A percentile compares a stretch with the other conserved stretches of the same genome.
Conservation (phyloP, 2,888 invertebrate species). For the Acrobasis suavella region DNA sequence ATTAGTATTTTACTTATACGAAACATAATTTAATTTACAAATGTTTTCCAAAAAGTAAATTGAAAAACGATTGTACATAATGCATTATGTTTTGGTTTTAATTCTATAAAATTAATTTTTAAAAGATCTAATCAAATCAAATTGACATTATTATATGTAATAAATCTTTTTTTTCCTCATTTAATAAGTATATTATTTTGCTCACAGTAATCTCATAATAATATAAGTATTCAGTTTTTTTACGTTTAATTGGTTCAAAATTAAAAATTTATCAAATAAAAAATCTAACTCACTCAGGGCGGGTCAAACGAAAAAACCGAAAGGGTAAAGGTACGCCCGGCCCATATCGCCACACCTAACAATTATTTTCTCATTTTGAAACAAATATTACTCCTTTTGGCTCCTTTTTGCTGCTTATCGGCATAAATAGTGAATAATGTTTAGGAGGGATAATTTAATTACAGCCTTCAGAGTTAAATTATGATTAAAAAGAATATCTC, state of each 20-base stretch:
- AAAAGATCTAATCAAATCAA: too few relatives aligned
- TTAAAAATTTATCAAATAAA: not conserved
- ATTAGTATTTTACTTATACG: too few relatives aligned
- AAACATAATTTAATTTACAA: too few relatives aligned
- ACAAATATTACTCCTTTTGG: constrained; percentile 15
- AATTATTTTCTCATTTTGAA: constrained; percentile 18
- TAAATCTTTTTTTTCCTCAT: too few relatives aligned
- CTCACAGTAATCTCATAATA: too few relatives aligned
- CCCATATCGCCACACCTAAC: constrained; percentile 11
- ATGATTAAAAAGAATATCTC: not conserved
- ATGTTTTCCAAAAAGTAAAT: too few relatives aligned
- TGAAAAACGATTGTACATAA: too few relatives aligned
- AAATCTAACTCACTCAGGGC: constrained; percentile 2
- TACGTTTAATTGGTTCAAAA: not conserved
- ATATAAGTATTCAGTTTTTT: too few relatives aligned
- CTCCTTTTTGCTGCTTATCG: constrained; percentile 18
- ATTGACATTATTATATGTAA: too few relatives aligned
- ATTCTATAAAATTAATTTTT: too few relatives aligned
- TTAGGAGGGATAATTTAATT: constrained; percentile 14
- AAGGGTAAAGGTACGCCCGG: constrained; percentile 13
- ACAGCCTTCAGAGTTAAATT: not conserved
- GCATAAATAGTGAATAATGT: constrained; percentile 14
- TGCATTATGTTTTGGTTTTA: too few relatives aligned
- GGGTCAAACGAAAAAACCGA: constrained; percentile 9
- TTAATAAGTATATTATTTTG: too few relatives aligned